Evolutionary conservation across 2,113 vertebrate genomes (phyloP).

Genomic region (Elanus axillaris): DNA sequence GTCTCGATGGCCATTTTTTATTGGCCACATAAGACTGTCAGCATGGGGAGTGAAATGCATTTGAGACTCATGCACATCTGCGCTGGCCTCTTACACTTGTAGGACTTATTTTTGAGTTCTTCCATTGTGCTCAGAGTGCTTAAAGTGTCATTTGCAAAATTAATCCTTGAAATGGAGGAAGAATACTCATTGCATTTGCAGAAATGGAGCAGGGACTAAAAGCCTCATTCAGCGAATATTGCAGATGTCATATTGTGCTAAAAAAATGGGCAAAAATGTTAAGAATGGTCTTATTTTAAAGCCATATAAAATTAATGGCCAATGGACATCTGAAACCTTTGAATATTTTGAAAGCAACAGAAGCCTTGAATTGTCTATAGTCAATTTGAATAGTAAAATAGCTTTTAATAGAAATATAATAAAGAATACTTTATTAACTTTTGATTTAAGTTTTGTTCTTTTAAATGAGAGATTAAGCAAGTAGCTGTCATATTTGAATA

Average conservation of each 20-base stretch:
- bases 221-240: background rate
- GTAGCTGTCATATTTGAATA: background rate
- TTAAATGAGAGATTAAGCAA: background rate
- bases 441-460: background rate
- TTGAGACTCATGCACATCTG: background rate
- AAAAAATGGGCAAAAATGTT: background rate
- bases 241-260: conserved; percentile 17
- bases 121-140: conserved; percentile 10
- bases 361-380: background rate
- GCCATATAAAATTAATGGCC: background rate
- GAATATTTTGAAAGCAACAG: background rate
- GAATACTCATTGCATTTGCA: conserved; percentile 16
- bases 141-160: conserved; percentile 45
- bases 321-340: background rate
- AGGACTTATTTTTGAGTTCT: conserved; percentile 48
- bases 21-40: background rate
- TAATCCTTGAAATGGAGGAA: conserved; percentile 27
- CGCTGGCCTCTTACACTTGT: conserved; percentile 10
- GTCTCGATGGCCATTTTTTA: background rate
- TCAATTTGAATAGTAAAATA: background rate
- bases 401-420: background rate
- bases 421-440: background rate
- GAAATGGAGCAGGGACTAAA: conserved; percentile 4
- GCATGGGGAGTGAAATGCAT: background rate
- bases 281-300: background rate